Percentiles rank a stretch among this genome's conserved stretches.
Evolutionary conservation across 2,888 invertebrate genomes (phyloP).

Genomic region (Epinotia brunnichana): DNA sequence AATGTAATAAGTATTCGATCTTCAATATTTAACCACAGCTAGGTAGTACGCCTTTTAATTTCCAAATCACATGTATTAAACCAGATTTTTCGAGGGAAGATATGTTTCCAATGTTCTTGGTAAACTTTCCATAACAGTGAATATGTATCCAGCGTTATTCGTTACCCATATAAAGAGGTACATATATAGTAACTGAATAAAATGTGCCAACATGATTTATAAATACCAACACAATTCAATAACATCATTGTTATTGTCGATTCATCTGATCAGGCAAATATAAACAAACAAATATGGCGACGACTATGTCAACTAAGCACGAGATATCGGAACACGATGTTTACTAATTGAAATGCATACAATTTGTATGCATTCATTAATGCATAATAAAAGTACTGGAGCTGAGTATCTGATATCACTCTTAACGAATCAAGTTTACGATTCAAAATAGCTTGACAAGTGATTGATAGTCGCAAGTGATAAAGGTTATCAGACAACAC

Average conservation of each 20-base stretch:
- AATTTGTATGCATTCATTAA: constrained; percentile 38
- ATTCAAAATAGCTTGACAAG: neutral
- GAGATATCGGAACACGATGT: constrained; percentile 27
- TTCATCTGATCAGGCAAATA: constrained; percentile 11
- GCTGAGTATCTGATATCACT: neutral
- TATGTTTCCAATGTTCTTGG: neutral
- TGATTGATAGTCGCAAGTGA: constrained; percentile 15
- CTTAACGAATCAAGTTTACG: neutral
- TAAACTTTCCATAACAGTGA: neutral
- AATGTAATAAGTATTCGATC: no score
- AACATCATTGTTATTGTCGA: constrained; percentile 12
- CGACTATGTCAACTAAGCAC: constrained; percentile 27
- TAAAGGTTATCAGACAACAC: constrained; percentile 35
- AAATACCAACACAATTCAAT: neutral
- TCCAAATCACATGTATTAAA: no score
- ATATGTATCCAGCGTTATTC: no score
- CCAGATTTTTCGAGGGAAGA: no score
- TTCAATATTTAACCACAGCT: no score
- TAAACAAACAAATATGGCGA: constrained; percentile 4
- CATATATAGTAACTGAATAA: neutral
- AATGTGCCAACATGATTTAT: neutral
- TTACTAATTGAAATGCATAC: constrained; percentile 34
- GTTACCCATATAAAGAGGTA: neutral
- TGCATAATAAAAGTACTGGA: constrained; percentile 7
- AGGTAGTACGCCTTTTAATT: no score